Base-by-base conservation (phyloP, 2,113 vertebrate species). In the Phaethornis superciliosus region DNA sequence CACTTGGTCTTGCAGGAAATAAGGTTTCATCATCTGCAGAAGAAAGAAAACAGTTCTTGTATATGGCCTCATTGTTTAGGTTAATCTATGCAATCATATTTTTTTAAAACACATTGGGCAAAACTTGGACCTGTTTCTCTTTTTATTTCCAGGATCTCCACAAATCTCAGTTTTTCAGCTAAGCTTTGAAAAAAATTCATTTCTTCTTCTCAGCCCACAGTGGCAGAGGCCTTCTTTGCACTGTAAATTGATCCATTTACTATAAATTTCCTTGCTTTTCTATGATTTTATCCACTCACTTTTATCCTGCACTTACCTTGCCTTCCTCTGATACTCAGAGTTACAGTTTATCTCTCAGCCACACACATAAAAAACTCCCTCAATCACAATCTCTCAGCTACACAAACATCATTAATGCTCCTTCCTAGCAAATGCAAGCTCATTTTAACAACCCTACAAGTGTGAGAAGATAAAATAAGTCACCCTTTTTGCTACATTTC, bases 21-120 rank as follows among this genome's bases (percentile, higher is more conserved):
- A 89, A 23, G 3, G 71, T 88, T 49, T 97, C 97, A 4, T 98
- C 97, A 63, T 97, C 98, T 98, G 88, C 20, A 86, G 44, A 71
- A 85, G 22, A 87, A 62, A 69, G 21, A 63, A 30, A 80, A 42
- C 8, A 68, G 24, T 28, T 87, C 20, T 58, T 52, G 5, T 55
- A 14, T 20, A 26, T 55, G 15, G 12, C 55, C 56, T 78, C 37
- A 37, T 40, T 85, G 59, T 28, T 59, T 35, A 54, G 22, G 27
- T 81, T 44, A 20, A 19, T 26, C 32, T 93, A 10, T 65, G 47
- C 44, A 74, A 24, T 40, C 26, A 42, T 46, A 3, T 32, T 71
- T 56, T 69, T 13, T 30, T 60, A 60, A 79, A 91, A 46, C 9
- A 15, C 3, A 6, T 71, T 80, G 42, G 27, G 13, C 33, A 92